A percentile compares a stretch with the other conserved stretches of the same genome.
phyloP scores from a whole-genome alignment of 92 coral and sea anemone genomes.

The Phenganax marumi region DNA sequence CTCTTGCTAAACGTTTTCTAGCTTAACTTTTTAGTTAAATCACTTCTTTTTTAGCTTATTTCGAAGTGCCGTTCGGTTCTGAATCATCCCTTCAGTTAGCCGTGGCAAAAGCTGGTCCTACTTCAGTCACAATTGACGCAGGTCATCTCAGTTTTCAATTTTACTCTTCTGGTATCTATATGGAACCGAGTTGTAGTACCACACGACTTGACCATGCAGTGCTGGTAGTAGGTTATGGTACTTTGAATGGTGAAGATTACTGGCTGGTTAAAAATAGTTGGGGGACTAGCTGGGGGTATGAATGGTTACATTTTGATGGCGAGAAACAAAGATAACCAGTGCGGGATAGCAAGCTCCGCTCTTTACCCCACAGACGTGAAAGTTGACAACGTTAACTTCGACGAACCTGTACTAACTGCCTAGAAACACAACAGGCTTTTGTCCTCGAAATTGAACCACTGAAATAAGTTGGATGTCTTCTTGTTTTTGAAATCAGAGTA shows the following conservation, averaged over 20 bases:
- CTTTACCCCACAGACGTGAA: slow-evolving; percentile 29
- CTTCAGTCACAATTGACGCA: slow-evolving; percentile 89
- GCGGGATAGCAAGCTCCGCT: slow-evolving; percentile 38
- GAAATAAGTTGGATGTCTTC: too few species aligned
- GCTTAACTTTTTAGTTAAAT: background rate
- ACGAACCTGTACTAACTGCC: too few species aligned
- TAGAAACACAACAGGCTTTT: too few species aligned
- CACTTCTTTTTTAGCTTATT: slow-evolving; percentile 49
- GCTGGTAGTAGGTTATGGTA: slow-evolving; percentile 42
- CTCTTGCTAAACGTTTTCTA: background rate
- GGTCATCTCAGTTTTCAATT: slow-evolving; percentile 73
- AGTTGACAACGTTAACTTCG: background rate
- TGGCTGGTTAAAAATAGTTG: slow-evolving; percentile 47
- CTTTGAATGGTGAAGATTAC: slow-evolving; percentile 37
- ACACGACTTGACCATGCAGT: slow-evolving; percentile 9
- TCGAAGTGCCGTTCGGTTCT: slow-evolving; percentile 65
- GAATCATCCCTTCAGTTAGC: slow-evolving; percentile 68
- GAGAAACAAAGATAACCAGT: slow-evolving; percentile 41
- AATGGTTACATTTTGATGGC: slow-evolving; percentile 46
- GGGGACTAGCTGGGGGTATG: slow-evolving; percentile 40
- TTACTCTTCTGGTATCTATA: slow-evolving; percentile 72
- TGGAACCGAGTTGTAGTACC: slow-evolving; percentile 63
- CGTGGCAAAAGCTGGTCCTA: slow-evolving; percentile 73
- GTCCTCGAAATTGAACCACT: too few species aligned
- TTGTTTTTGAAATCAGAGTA: too few species aligned